Conservation (phyloP, 2,888 invertebrate species). For the Petrolisthes manimaculis region DNA sequence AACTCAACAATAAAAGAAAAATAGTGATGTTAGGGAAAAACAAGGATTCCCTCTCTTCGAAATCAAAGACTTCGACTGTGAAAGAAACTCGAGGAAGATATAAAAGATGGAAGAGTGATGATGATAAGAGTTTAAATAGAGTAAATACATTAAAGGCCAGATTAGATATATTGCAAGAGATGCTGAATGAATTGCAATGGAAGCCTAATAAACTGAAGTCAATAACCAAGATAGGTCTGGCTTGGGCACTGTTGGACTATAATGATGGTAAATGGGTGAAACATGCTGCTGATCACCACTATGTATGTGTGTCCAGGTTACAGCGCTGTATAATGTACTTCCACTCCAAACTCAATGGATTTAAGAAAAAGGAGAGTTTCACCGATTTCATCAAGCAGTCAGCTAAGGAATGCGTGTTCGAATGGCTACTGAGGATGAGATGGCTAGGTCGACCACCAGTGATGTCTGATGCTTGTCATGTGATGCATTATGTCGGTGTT, state of each 20-base stretch:
- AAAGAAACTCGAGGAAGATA: too few species aligned
- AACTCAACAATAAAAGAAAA: too few species aligned
- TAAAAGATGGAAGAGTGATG: too few species aligned
- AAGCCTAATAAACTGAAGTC: background rate
- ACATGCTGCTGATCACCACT: background rate
- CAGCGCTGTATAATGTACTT: background rate
- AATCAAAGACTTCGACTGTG: too few species aligned
- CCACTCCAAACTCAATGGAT: background rate
- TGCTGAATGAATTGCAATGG: background rate
- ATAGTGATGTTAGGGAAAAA: too few species aligned
- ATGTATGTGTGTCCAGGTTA: background rate
- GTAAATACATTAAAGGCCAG: background rate
- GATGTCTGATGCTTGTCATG: too few species aligned
- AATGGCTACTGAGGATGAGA: conserved; percentile 36
- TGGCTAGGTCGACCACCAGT: conserved; percentile 24
- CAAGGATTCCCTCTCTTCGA: too few species aligned
- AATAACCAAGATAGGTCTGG: background rate
- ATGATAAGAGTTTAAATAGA: background rate
- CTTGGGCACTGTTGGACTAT: background rate
- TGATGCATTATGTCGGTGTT: too few species aligned
- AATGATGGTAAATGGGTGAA: background rate
- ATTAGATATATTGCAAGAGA: background rate
- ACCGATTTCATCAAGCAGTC: background rate
- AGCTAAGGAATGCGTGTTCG: background rate
- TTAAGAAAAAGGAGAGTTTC: too few species aligned